phyloP scores from a whole-genome alignment of 2,888 invertebrate species.

The Zygogramma bicolorata region DNA sequence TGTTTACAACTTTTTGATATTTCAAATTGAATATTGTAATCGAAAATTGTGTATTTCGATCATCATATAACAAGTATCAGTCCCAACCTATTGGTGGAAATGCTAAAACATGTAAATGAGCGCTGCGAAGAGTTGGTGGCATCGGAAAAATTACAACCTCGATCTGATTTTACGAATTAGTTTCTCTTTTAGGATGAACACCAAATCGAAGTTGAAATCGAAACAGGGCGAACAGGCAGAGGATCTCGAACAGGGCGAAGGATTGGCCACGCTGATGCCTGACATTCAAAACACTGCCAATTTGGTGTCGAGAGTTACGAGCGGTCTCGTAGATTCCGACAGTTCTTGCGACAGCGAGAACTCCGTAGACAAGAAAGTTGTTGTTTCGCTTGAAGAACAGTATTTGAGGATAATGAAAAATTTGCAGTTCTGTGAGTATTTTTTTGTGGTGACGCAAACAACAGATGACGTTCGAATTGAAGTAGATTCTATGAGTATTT shows the following conservation, averaged over 20 bases:
- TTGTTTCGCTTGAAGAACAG: constrained; percentile 76
- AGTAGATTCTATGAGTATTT: no score
- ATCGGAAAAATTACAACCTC: no score
- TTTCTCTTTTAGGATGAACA: constrained; percentile 52
- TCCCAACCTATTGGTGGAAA: no score
- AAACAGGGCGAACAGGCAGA: constrained; percentile 64
- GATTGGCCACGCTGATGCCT: constrained; percentile 87
- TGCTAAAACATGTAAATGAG: no score
- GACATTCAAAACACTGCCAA: constrained; percentile 85
- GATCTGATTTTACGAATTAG: no score
- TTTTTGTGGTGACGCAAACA: no score
- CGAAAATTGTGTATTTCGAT: no score
- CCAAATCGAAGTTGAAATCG: constrained; percentile 56
- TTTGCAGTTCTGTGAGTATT: constrained; percentile 84
- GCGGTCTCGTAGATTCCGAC: constrained; percentile 62
- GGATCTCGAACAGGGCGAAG: constrained; percentile 89
- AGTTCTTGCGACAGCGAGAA: constrained; percentile 58
- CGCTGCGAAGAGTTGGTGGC: no score
- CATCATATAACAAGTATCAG: no score
- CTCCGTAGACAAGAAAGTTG: constrained; percentile 68
- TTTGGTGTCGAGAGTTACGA: constrained; percentile 69
- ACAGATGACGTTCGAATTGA: no score
- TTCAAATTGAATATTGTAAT: no score
- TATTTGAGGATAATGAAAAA: constrained; percentile 91
- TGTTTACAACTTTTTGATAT: no score